Base-by-base conservation (phyloP, 2,113 vertebrate genomes). In the Zosterops japonicus region DNA sequence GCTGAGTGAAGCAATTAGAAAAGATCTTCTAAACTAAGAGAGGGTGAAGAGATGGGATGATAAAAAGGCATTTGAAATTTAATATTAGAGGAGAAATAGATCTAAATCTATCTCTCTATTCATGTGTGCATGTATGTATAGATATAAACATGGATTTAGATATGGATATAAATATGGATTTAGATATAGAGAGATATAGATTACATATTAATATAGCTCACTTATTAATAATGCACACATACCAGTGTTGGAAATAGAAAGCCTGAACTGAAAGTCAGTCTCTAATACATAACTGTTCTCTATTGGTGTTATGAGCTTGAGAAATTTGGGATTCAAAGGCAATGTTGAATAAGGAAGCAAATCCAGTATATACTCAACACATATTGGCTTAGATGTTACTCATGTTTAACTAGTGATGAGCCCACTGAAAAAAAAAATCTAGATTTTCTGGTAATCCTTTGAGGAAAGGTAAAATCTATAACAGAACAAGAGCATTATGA, bases 21-120 rank as follows among this genome's bases (percentile, higher is more conserved):
- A 88, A 16, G 19, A 35, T 53, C 27, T 78, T 94, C 81, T 93
- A 85, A 87, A 93, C 6, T 76, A 80, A 87, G 57, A 84, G 36
- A 56, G 8, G 5, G 6, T 31, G 24, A 82, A 85, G n/a, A 90
- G 22, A 79, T 35, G 4, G 12, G 41, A 80, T 79, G 61, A 83
- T 76, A 87, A 85, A 85, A 91, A 90, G 67, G 21, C 17, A 86
- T 89, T 65, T 91, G 63, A 85, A 95, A 93, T 85, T 65, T 80
- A 80, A 93, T 95, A 95, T 77, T 85, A 61, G 17, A 61, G 15
- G 19, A 10, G 12, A 87, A 81, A 82, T 64, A 74, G 50, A 69
- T 68, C 63, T 77, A 90, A 60, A 72, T 36, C 17, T 59, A 6
- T 59, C 14, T 84, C 14, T 64, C 18, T 59, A 28, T 41, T 21